Conservation (phyloP, 2,888 invertebrate species). For the Belgica antarctica region DNA sequence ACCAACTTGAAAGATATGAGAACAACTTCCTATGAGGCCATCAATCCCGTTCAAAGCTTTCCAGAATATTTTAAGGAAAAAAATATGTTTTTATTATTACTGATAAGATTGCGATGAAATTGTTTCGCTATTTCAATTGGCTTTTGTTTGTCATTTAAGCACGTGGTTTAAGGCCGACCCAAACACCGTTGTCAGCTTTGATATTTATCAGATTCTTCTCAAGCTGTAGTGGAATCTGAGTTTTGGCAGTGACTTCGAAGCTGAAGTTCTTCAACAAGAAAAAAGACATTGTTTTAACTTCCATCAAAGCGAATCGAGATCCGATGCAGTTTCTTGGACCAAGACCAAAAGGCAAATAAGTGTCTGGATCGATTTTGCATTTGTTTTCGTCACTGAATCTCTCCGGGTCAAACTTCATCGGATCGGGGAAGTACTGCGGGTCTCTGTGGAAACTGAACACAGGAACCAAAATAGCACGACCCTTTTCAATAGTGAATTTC, state of each 20-base stretch:
- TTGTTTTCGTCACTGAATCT: slow-evolving; percentile 61
- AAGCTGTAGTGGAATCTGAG: slow-evolving; percentile 47
- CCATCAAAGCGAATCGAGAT: slow-evolving; percentile 47
- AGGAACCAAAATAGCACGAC: slow-evolving; percentile 50
- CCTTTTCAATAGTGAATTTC: slow-evolving; percentile 49
- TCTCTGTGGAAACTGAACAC: slow-evolving; percentile 57
- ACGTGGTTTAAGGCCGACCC: slow-evolving; percentile 26
- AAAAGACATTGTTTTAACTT: slow-evolving; percentile 50
- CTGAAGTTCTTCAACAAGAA: slow-evolving; percentile 49
- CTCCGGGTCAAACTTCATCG: slow-evolving; percentile 60
- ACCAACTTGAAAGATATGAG: too few relatives aligned
- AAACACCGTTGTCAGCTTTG: slow-evolving; percentile 25
- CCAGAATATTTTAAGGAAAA: too few relatives aligned
- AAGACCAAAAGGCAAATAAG: slow-evolving; percentile 59
- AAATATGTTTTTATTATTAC: too few relatives aligned
- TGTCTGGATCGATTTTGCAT: slow-evolving; percentile 54
- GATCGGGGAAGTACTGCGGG: slow-evolving; percentile 58
- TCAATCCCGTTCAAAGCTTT: too few relatives aligned
- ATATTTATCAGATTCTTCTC: slow-evolving; percentile 6
- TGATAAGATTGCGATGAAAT: too few relatives aligned
- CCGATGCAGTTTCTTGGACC: slow-evolving; percentile 55
- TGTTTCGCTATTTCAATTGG: too few relatives aligned
- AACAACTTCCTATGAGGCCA: too few relatives aligned
- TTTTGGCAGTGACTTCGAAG: slow-evolving; percentile 49
- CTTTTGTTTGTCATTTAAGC: background rate